Evolutionary conservation across 2,888 invertebrate genomes (phyloP).

Genomic region (Pyrrhia umbra): DNA sequence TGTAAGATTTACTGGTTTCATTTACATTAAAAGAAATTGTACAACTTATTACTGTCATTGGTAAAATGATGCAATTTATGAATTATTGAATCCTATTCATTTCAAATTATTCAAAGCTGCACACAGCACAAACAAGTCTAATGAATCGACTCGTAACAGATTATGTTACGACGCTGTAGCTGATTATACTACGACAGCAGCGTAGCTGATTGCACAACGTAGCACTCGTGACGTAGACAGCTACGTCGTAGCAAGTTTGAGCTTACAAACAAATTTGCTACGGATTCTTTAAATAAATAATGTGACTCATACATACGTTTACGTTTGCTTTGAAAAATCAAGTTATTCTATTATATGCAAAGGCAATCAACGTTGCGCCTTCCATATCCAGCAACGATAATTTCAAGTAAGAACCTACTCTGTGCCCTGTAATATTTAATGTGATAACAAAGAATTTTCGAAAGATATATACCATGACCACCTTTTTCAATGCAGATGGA

Average conservation of each 20-base stretch:
- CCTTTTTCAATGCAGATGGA: neutral
- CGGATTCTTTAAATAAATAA: slow-evolving; percentile 1
- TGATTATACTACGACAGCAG: slow-evolving; percentile 10
- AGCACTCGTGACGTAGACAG: slow-evolving; percentile 20
- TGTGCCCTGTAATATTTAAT: neutral
- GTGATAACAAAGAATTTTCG: neutral
- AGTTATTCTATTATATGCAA: neutral
- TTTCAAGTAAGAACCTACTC: neutral
- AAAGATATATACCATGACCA: slow-evolving; percentile 1
- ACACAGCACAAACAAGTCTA: slow-evolving; percentile 21
- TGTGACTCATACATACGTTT: neutral
- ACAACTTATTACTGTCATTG: too few relatives aligned
- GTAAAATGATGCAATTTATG: too few relatives aligned
- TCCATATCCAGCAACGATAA: neutral
- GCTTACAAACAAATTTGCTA: slow-evolving; percentile 1
- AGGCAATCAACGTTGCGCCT: neutral
- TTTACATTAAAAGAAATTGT: too few relatives aligned
- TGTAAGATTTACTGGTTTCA: neutral
- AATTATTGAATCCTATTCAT: too few relatives aligned
- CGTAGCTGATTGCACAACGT: slow-evolving; percentile 30
- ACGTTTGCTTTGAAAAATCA: neutral
- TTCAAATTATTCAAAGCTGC: neutral
- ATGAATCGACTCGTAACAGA: slow-evolving; percentile 24
- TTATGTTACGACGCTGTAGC: slow-evolving; percentile 1
- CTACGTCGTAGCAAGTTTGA: slow-evolving; percentile 18